Conservation (phyloP, 2,888 invertebrate genomes). For the Argyresthia goedartella region DNA sequence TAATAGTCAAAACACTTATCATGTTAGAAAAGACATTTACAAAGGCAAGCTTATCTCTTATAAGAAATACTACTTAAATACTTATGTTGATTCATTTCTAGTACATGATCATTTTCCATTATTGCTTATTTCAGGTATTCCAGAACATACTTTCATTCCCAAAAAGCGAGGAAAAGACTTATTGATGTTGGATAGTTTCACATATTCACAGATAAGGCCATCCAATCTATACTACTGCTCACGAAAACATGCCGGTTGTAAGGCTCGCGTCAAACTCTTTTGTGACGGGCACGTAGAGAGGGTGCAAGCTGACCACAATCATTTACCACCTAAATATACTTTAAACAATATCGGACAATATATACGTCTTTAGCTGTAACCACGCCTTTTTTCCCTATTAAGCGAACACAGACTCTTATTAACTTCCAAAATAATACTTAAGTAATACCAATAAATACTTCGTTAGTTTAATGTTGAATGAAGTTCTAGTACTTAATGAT, state of each 20-base stretch:
- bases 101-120: too few species aligned
- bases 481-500: too few species aligned
- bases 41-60: too few species aligned
- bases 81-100: too few species aligned
- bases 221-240: conserved; percentile 11
- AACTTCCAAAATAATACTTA: too few species aligned
- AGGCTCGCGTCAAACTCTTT: neutral
- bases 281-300: neutral
- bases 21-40: too few species aligned
- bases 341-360: neutral
- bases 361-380: neutral
- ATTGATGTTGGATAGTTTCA: neutral
- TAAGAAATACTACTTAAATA: too few species aligned
- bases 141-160: neutral
- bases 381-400: neutral
- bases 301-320: neutral
- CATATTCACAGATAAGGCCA: neutral
- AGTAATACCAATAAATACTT: too few species aligned
- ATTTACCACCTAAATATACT: neutral
- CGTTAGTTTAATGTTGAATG: too few species aligned
- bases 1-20: too few species aligned
- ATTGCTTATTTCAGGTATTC: too few species aligned
- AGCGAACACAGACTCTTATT: too few species aligned
- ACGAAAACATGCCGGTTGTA: conserved; percentile 4
- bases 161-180: neutral